Conservation (phyloP, 1,140 invertebrate species). For the Neodiprion pinetum region DNA sequence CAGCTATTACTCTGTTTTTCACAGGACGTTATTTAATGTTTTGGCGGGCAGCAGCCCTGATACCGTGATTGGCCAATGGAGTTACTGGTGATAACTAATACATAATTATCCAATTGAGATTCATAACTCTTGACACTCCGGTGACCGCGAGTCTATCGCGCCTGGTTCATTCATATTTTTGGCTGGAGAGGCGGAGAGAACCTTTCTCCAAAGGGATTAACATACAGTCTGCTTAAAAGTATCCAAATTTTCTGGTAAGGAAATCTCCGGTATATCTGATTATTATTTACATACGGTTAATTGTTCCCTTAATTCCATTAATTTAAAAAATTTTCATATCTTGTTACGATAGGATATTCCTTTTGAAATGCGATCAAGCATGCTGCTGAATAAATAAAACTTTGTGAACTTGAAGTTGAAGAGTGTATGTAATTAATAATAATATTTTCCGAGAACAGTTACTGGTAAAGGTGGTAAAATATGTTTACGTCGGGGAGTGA, state of each 20-base stretch:
- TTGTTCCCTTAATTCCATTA: slow-evolving; percentile 13
- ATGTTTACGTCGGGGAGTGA: neutral
- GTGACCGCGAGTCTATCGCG: slow-evolving; percentile 42
- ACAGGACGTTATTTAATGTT: slow-evolving; percentile 46
- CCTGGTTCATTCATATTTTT: slow-evolving; percentile 55
- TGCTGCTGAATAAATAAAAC: neutral
- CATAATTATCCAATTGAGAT: slow-evolving; percentile 64
- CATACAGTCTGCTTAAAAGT: slow-evolving; percentile 21
- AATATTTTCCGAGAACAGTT: neutral
- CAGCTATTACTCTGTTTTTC: slow-evolving; percentile 33
- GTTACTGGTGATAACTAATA: slow-evolving; percentile 52
- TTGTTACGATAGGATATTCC: slow-evolving; percentile 22
- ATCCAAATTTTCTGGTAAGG: slow-evolving; percentile 19
- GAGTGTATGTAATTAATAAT: neutral
- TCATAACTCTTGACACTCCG: slow-evolving; percentile 54
- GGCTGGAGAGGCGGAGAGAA: slow-evolving; percentile 44
- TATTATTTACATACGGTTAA: slow-evolving; percentile 16
- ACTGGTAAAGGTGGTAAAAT: slow-evolving; percentile 17
- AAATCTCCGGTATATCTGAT: neutral
- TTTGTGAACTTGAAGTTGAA: neutral
- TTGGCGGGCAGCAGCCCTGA: slow-evolving; percentile 40
- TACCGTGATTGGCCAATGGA: slow-evolving; percentile 48
- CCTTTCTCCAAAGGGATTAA: slow-evolving; percentile 21
- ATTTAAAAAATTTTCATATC: slow-evolving; percentile 19
- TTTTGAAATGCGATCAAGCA: slow-evolving; percentile 4